Conservation (phyloP, 2,888 invertebrate genomes). For the Phymatocera aterrima region DNA sequence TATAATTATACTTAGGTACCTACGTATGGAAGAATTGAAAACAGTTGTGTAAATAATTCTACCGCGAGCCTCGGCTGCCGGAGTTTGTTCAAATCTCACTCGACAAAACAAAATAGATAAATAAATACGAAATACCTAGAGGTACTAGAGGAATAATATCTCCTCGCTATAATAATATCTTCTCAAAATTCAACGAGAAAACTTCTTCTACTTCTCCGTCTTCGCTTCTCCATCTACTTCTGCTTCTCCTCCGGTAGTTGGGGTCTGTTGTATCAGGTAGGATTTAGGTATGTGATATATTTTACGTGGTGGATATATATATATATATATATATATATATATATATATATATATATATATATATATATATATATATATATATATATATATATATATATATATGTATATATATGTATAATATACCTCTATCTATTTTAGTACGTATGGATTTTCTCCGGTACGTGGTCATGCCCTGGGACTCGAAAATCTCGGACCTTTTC, state of each 20-base stretch:
- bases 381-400: background rate
- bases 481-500: background rate
- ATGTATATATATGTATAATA: background rate
- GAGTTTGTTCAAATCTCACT: slow-evolving; percentile 14
- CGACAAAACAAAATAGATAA: slow-evolving; percentile 6
- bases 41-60: slow-evolving; percentile 15
- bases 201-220: too few species aligned
- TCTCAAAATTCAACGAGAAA: slow-evolving; percentile 30
- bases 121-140: background rate
- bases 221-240: too few species aligned
- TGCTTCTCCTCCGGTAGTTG: too few species aligned
- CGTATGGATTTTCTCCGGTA: too few species aligned
- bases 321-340: background rate
- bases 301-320: too few species aligned
- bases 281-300: background rate
- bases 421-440: background rate
- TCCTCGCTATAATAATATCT: background rate
- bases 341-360: background rate
- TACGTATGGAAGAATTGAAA: background rate
- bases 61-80: background rate
- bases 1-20: background rate
- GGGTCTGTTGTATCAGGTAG: background rate
- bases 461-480: background rate
- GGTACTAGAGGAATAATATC: background rate
- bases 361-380: background rate